Conservation (phyloP, 2,888 invertebrate genomes). For the Machimus atricapillus region DNA sequence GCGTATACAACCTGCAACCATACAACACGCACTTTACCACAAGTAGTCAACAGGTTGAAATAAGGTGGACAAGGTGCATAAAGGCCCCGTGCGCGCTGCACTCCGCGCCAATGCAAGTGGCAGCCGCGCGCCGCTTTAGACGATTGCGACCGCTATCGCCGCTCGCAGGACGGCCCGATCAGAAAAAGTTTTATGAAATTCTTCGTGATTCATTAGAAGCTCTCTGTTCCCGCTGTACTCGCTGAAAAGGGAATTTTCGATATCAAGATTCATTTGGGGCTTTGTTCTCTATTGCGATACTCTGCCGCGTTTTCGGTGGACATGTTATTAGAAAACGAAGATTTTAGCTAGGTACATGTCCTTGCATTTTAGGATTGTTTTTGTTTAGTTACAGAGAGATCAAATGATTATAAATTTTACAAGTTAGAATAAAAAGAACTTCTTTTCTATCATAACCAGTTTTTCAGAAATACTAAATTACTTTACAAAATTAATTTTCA, state of each 20-base stretch:
- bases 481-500: too few relatives aligned
- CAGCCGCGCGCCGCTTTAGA: neutral
- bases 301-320: neutral
- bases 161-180: neutral
- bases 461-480: too few relatives aligned
- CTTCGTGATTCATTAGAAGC: slow-evolving; percentile 12
- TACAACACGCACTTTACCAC: slow-evolving; percentile 34
- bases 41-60: slow-evolving; percentile 24
- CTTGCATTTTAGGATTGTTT: too few relatives aligned
- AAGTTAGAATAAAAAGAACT: too few relatives aligned
- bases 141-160: neutral
- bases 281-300: neutral
- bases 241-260: neutral
- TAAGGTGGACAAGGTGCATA: slow-evolving; percentile 17
- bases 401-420: too few relatives aligned
- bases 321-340: neutral
- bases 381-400: too few relatives aligned
- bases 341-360: neutral
- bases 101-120: neutral
- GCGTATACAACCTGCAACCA: slow-evolving; percentile 9
- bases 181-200: slow-evolving; percentile 20
- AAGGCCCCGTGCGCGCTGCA: neutral
- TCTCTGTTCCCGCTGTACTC: neutral
- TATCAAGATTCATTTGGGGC: neutral
- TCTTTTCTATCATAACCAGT: too few relatives aligned